phyloP scores from a whole-genome alignment of 1,140 invertebrate species.

The Dinothrombium tinctorium region DNA sequence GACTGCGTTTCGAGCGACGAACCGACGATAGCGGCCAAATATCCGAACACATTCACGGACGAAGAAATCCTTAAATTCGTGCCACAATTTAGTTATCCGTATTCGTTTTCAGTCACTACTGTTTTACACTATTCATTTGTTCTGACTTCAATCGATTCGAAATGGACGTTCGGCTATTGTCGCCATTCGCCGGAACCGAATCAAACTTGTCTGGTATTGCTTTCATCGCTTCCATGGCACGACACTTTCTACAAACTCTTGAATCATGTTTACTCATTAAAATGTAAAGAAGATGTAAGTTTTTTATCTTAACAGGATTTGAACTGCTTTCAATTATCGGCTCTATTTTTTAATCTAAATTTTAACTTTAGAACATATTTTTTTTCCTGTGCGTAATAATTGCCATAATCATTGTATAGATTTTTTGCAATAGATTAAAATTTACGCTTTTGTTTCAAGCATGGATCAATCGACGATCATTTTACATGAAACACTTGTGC shows the following conservation, averaged over 20 bases:
- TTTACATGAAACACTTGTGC: too few species aligned
- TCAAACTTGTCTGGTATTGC: constrained; percentile 15
- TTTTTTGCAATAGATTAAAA: too few species aligned
- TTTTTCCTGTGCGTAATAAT: too few species aligned
- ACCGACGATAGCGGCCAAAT: constrained; percentile 48
- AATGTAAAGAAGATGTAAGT: constrained; percentile 12
- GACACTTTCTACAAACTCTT: constrained; percentile 64
- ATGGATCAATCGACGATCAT: too few species aligned
- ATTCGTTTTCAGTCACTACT: constrained; percentile 42
- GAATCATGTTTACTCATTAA: constrained; percentile 23
- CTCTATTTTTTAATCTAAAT: too few species aligned
- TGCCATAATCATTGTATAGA: too few species aligned
- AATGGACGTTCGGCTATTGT: constrained; percentile 88
- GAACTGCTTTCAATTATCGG: too few species aligned
- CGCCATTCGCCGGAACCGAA: constrained; percentile 55
- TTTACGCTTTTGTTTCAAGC: too few species aligned
- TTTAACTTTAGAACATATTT: too few species aligned
- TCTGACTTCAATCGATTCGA: constrained; percentile 68
- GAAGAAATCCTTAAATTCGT: constrained; percentile 46
- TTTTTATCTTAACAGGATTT: too few species aligned
- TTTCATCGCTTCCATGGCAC: constrained; percentile 63
- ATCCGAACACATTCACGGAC: constrained; percentile 43
- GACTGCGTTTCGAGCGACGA: constrained; percentile 11
- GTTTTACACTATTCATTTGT: constrained; percentile 79
- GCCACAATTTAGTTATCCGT: constrained; percentile 61